These are phyloP conservation scores for Pelvicachromis taeniatus DNA, from an alignment of 2,113 vertebrate genomes.

Conservation along the genomic window DNA sequence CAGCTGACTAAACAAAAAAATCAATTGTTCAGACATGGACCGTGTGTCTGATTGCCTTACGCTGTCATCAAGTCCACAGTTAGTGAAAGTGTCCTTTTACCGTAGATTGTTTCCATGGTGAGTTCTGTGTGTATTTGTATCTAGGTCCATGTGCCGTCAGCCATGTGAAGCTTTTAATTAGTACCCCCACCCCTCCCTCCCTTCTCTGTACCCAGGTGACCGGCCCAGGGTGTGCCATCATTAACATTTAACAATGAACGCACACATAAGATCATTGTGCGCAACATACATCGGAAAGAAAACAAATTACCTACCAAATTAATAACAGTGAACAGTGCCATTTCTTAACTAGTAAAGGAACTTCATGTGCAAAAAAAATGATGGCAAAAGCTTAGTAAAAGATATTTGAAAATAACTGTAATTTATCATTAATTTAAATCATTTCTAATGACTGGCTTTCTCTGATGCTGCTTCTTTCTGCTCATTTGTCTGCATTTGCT, in stretches of 20 bases:
- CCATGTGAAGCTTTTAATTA: constrained; percentile 38
- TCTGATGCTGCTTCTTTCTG: neutral
- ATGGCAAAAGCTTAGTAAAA: neutral
- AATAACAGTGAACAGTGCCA: constrained; percentile 41
- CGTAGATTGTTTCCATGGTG: neutral
- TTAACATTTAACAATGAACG: constrained; percentile 65
- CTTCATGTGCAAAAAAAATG: neutral
- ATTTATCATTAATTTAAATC: no score
- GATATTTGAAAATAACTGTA: neutral
- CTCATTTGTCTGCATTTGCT: constrained; percentile 40
- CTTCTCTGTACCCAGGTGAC: constrained; percentile 51
- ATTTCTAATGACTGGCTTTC: neutral
- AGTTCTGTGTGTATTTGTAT: neutral
- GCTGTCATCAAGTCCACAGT: neutral
- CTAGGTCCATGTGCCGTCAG: neutral
- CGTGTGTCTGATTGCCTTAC: neutral
- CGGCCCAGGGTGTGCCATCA: constrained; percentile 31
- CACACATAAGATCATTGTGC: constrained; percentile 24
- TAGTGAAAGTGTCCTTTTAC: neutral
- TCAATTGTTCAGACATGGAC: neutral
- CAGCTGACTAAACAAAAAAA: neutral
- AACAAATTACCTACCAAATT: constrained; percentile 55
- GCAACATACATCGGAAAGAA: constrained; percentile 27
- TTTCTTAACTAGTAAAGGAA: neutral
- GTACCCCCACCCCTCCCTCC: neutral